Evolutionary conservation across 2,888 invertebrate species (phyloP), one percentile per base, ranked within the genome.

Genomic region (Dolichopus griseipennis): DNA sequence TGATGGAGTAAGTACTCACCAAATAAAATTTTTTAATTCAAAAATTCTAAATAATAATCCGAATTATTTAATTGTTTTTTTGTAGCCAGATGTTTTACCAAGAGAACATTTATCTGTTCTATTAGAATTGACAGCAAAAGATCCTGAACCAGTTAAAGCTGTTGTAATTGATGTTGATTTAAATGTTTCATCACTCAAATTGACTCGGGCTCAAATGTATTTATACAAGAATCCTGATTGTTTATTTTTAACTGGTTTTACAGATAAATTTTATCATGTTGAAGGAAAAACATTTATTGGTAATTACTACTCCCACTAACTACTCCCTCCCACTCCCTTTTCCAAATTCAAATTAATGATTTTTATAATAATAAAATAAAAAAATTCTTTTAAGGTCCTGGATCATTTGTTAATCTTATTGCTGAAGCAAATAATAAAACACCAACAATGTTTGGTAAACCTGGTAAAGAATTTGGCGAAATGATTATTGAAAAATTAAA

Each of bases 121-220:
- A 73, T 73, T 43, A 71, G 73, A 69, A 71, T 76, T 37, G 69
- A 79, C 1, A 71, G 75, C 6, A 80, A 80, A 21, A 73, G 61
- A 7, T 73, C 65, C n/a, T n/a, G 73, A 78, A 64, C 78, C 80
- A 0, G 79, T 84, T 1, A 80, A 82, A 21, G 85, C 84, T 0
- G 83, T 85, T 1, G 72, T 85, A 15, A 69, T 83, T 4, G 85
- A 85, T 74, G 75, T 80, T 15, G 83, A 84, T 68, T 71, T 82
- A 0, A 82, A 83, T 70, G 71, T 82, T 12, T 82, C 77, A 33
- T 81, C 80, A 69, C 37, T 76, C 1, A 83, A 83, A 73, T 37
- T 85, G 52, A 76, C 82, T 66, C 79, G 81, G 65, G 83, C 83
- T 0, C 74, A 81, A 52, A 72, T 75, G 1, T 84, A 83, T 71